These are phyloP conservation scores for Calvadosia cruxmelitensis DNA, from an alignment of 30 jellyfish, hydroid and myxozoan species.

Conservation along the genomic window DNA sequence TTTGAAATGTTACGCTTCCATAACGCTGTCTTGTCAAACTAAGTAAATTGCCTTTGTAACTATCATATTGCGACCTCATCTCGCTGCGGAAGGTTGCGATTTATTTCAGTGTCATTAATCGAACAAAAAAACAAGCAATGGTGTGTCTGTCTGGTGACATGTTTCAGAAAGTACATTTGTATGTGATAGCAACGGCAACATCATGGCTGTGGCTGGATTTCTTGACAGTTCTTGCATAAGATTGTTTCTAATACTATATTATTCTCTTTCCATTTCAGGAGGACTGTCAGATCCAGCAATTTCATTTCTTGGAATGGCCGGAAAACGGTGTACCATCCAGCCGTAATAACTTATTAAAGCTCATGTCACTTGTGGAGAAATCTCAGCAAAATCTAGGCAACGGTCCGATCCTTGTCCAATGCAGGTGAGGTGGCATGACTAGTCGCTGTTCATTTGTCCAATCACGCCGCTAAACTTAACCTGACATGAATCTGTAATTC, in stretches of 20 bases:
- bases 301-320: slow-evolving; percentile 87
- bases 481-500: too few species aligned
- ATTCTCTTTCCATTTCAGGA: slow-evolving; percentile 19
- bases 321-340: slow-evolving; percentile 59
- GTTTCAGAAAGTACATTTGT: too few species aligned
- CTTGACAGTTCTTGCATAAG: background rate
- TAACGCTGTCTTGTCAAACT: too few species aligned
- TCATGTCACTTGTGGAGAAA: slow-evolving; percentile 58
- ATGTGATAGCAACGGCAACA: slow-evolving; percentile 65
- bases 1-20: too few species aligned
- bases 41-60: too few species aligned
- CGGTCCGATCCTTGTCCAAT: slow-evolving; percentile 68
- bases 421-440: slow-evolving; percentile 54
- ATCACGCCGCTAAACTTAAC: too few species aligned
- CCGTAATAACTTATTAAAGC: slow-evolving; percentile 41
- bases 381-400: slow-evolving; percentile 77
- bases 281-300: slow-evolving; percentile 50
- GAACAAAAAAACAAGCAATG: too few species aligned
- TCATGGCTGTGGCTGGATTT: slow-evolving; percentile 8
- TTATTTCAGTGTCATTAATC: too few species aligned
- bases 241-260: background rate
- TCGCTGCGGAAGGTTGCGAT: too few species aligned
- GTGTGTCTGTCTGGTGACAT: too few species aligned
- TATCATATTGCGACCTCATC: too few species aligned
- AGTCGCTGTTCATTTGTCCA: too few species aligned